Evolutionary conservation across 1,140 invertebrate species (phyloP).

Genomic region (Anoplolepis gracilipes): DNA sequence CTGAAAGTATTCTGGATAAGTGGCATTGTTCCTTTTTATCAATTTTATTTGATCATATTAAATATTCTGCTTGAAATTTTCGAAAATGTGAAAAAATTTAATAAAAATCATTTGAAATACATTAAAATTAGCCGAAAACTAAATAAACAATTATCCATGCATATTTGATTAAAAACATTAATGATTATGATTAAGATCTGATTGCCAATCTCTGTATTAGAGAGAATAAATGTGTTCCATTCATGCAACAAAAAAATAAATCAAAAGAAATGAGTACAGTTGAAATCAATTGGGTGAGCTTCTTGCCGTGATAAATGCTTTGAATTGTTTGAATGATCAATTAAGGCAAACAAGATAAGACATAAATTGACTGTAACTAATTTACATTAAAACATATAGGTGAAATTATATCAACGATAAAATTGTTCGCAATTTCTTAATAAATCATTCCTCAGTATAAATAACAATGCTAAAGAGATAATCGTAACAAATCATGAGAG

Average conservation of each 20-base stretch:
- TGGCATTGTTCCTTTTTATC: not conserved
- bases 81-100: not conserved
- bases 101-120: not conserved
- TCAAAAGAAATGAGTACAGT: not conserved
- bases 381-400: not conserved
- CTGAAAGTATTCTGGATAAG: constrained; percentile 9
- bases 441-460: constrained; percentile 51
- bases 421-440: constrained; percentile 34
- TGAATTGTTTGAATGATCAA: too few species aligned
- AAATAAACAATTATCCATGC: not conserved
- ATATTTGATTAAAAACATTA: not conserved
- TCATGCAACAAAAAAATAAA: not conserved
- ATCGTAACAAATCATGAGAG: constrained; percentile 57
- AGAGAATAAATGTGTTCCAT: not conserved
- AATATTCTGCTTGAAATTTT: not conserved
- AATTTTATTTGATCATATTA: not conserved
- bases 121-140: not conserved
- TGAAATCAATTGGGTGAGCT: not conserved
- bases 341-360: not conserved
- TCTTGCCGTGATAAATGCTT: too few species aligned
- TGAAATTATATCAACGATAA: constrained; percentile 24
- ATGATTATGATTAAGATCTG: not conserved
- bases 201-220: not conserved
- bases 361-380: not conserved
- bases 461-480: constrained; percentile 56